Evolutionary conservation across 2,797 vertebrate genomes (phyloP).

Genomic region (Tapera naevia): DNA sequence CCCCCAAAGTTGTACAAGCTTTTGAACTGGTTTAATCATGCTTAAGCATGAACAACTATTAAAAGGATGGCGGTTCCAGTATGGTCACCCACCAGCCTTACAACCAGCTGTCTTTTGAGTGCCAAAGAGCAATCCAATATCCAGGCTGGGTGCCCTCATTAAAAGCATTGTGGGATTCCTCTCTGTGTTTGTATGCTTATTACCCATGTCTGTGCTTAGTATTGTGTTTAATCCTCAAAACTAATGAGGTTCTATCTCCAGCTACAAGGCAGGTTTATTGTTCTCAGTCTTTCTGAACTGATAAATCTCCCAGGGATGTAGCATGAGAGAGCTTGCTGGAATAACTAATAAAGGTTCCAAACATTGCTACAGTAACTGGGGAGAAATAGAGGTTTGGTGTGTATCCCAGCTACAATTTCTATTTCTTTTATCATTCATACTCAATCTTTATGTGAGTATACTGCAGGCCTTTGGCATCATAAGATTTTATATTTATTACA

Average conservation of each 20-base stretch:
- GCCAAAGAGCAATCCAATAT: fast-evolving
- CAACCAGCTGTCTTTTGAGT: not conserved
- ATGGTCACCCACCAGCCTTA: not conserved
- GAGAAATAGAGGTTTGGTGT: not conserved
- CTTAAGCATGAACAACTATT: not conserved
- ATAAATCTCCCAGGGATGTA: not conserved
- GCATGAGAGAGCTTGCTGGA: not conserved
- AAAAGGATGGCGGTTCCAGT: not conserved
- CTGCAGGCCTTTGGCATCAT: not conserved
- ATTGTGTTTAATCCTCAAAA: not conserved
- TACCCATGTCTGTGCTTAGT: not conserved
- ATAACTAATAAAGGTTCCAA: constrained; percentile 30
- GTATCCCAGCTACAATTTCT: not conserved
- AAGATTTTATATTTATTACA: constrained; percentile 9
- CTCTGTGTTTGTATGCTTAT: not conserved
- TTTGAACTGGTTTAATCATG: not conserved
- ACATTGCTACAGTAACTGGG: constrained; percentile 42
- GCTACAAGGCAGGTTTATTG: not conserved
- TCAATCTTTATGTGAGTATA: not conserved
- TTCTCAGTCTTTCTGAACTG: constrained; percentile 8
- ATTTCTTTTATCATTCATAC: not conserved
- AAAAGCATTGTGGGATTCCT: not conserved
- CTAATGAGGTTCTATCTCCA: not conserved
- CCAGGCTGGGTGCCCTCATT: not conserved
- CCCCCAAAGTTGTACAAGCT: not conserved